Evolutionary conservation across 2,888 invertebrate species (phyloP).

Genomic region (Caenorhabditis sp.): DNA sequence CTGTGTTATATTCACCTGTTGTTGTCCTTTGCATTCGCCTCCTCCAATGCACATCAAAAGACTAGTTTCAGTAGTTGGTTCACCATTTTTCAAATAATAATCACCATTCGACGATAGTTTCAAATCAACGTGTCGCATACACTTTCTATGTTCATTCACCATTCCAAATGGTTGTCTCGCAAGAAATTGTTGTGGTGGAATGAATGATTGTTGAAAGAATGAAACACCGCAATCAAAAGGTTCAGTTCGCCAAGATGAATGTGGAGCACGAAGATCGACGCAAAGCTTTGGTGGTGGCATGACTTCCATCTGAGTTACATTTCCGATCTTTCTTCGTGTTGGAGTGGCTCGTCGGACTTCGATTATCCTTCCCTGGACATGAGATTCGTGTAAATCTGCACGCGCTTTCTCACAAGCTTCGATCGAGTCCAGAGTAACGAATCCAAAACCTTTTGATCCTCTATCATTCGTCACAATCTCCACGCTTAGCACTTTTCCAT

Average conservation of each 20-base stretch:
- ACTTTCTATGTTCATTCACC: conserved; percentile 8
- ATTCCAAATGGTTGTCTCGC: not conserved
- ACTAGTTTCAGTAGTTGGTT: conserved; percentile 34
- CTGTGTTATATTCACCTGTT: not conserved
- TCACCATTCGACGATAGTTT: conserved; percentile 37
- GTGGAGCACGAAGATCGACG: conserved; percentile 40
- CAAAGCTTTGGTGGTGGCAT: conserved; percentile 39
- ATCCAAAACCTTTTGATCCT: conserved; percentile 54
- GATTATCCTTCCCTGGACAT: conserved; percentile 48
- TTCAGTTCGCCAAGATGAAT: conserved; percentile 33
- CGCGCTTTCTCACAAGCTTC: conserved; percentile 47
- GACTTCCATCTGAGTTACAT: conserved; percentile 22
- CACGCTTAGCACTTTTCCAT: conserved; percentile 42
- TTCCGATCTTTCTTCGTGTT: conserved; percentile 32
- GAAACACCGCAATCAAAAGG: not conserved
- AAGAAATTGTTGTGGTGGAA: conserved; percentile 8
- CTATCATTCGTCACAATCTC: conserved; percentile 51
- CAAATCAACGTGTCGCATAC: conserved; percentile 33
- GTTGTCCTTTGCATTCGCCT: conserved; percentile 1
- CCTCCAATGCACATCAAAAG: conserved; percentile 35
- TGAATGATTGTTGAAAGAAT: conserved; percentile 7
- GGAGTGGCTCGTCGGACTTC: conserved; percentile 44
- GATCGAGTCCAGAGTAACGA: conserved; percentile 48
- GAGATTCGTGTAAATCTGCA: conserved; percentile 36
- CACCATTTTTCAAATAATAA: conserved; percentile 37